A percentile compares a stretch with the other conserved stretches of the same genome.
Evolutionary conservation across 2,797 vertebrate species (phyloP).

Genomic region (Erithacus rubecula): DNA sequence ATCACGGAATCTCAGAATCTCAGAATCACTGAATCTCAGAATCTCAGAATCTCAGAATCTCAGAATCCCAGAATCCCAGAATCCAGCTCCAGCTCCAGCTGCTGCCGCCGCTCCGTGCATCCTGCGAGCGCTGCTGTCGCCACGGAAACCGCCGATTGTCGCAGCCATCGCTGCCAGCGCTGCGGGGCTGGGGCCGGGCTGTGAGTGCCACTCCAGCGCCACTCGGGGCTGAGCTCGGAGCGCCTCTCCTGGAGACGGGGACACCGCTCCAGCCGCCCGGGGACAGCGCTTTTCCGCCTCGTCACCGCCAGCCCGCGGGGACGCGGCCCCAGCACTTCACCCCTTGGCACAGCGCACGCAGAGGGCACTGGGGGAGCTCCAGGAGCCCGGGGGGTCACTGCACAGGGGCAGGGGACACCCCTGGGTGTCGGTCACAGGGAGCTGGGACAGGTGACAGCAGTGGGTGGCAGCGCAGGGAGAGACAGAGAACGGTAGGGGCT

Average conservation of each 20-base stretch:
- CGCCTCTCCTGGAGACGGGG: not conserved
- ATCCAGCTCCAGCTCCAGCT: not conserved
- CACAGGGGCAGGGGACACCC: not conserved
- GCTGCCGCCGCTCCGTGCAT: not conserved
- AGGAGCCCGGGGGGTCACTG: rapidly evolving
- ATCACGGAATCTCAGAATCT: too few species aligned
- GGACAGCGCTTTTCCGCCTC: not conserved
- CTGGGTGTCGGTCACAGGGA: not conserved
- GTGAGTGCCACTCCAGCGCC: not conserved
- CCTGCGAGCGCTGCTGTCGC: not conserved
- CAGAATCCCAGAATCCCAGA: too few species aligned
- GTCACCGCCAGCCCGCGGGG: rapidly evolving
- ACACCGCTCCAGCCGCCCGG: too few species aligned
- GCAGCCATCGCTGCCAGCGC: not conserved
- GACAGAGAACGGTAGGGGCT: not conserved
- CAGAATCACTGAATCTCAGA: too few species aligned
- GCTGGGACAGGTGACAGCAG: not conserved
- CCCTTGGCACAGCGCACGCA: rapidly evolving
- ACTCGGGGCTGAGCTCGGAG: too few species aligned
- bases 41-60: too few species aligned
- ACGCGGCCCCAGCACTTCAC: not conserved
- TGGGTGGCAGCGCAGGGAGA: not conserved
- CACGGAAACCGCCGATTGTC: not conserved
- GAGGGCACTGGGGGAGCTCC: not conserved
- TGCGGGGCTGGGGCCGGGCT: not conserved